Evolutionary conservation across 2,113 vertebrate species (phyloP), one percentile per base, ranked within the genome.

Genomic region (human): DNA sequence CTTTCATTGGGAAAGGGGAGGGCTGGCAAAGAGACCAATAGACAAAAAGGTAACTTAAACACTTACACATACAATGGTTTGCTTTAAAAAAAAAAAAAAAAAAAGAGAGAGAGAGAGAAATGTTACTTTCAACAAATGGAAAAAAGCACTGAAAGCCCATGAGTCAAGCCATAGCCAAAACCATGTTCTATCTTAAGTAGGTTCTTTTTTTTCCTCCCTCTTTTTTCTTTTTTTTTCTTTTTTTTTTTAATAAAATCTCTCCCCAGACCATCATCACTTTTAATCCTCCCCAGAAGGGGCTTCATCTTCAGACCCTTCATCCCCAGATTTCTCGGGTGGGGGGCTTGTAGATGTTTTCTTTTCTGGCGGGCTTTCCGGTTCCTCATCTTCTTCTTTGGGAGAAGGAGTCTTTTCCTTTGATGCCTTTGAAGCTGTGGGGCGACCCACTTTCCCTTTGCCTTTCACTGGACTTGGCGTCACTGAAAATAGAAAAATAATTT

Each of bases 401-500:
- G 99, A 99, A 97, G 99, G 99, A 98, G 99, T 99, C 98, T 99
- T 99, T 98, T 99, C 99, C 99, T 99, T 99, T 80, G 99, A 98
- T 90, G 99, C 98, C 99, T 99, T 99, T 98, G 99, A 98, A 89
- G 99, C 98, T 97, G 99, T 99, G 89, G 99, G 99, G 96, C 99
- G 99, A n/a, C 99, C 99, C 98, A 98, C 98, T 97, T 99, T 99
- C 87, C 99, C 99, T 99, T 99, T 99, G 97, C 99, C 99, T 98
- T 99, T 99, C 98, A 99, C 99, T 57, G 99, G 99, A 97, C 99
- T 99, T 95, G 99, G 99, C 38, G 99, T 99, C 98, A 99, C 99
- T 99, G 97, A 6, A 98, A 97, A 72, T 96, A 97, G 32, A 96
- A 93, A 87, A 94, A 76, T 38, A 88, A 52, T 87, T 80, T 94